Evolutionary conservation across 2,888 invertebrate species (phyloP).

Genomic region (Heliconius ethilla): DNA sequence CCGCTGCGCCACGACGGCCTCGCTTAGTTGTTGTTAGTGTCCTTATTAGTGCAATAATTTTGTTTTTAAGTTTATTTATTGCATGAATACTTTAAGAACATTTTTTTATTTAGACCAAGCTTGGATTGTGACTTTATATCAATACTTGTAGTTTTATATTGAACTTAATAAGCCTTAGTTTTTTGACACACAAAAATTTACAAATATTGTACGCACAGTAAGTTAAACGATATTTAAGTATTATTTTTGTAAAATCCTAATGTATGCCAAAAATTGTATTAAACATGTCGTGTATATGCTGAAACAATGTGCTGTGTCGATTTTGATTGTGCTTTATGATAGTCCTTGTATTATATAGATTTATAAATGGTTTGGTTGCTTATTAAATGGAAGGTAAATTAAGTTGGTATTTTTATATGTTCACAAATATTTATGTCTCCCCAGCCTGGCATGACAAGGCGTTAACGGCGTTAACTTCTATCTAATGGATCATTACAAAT

Average conservation of each 20-base stretch:
- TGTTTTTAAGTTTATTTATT: constrained; percentile 1
- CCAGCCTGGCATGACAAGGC: too few relatives aligned
- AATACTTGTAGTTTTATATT: neutral
- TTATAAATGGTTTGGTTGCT: neutral
- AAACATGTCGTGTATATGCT: neutral
- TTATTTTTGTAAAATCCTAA: neutral
- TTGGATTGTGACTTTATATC: neutral
- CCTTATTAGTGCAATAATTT: neutral
- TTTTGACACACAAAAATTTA: neutral
- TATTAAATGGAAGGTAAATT: neutral
- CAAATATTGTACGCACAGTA: constrained; percentile 10
- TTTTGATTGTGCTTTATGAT: constrained; percentile 11
- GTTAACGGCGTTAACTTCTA: too few relatives aligned
- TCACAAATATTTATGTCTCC: too few relatives aligned
- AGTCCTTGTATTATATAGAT: constrained; percentile 8
- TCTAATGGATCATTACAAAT: too few relatives aligned
- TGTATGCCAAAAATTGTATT: constrained; percentile 19
- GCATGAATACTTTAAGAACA: neutral
- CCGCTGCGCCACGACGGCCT: too few relatives aligned
- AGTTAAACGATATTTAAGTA: neutral
- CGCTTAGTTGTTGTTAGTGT: neutral
- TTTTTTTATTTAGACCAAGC: neutral
- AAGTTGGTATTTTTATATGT: neutral
- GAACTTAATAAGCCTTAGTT: neutral
- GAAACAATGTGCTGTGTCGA: neutral